Evolutionary conservation across 2,888 invertebrate genomes (phyloP).

Genomic region (Erannis defoliaria): DNA sequence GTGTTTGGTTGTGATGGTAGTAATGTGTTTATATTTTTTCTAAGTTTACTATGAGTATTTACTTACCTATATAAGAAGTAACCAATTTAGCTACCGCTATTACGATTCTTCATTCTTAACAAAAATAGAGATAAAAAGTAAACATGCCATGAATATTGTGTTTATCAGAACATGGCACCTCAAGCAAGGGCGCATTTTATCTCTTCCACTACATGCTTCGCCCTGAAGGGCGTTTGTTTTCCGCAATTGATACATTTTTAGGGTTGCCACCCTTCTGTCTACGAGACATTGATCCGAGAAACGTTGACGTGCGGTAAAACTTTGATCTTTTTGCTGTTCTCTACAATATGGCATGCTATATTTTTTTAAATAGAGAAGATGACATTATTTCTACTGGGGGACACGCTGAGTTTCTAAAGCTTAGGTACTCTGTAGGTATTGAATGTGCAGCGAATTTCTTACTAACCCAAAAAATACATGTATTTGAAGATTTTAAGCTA

Average conservation of each 20-base stretch:
- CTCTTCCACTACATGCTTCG: conserved; percentile 75
- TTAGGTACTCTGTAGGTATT: no score
- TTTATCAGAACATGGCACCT: conserved; percentile 42
- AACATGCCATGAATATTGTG: conserved; percentile 23
- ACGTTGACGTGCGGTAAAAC: conserved; percentile 5
- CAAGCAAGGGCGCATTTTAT: conserved; percentile 63
- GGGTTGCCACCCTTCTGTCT: conserved; percentile 29
- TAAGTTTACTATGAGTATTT: no score
- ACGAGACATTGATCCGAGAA: conserved; percentile 20
- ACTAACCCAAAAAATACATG: no score
- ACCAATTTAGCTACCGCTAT: background rate
- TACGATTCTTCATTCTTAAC: conserved; percentile 9
- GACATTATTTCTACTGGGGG: no score
- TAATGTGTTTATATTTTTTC: no score
- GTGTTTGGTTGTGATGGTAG: no score
- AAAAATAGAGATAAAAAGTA: conserved; percentile 17
- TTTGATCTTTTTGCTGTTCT: background rate
- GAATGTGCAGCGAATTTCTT: no score
- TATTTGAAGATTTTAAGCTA: no score
- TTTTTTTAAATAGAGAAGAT: no score
- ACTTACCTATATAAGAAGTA: background rate
- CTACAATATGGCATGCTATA: no score
- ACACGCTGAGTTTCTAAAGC: no score
- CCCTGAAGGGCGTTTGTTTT: conserved; percentile 66
- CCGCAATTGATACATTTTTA: conserved; percentile 65